Base-by-base conservation (phyloP, 2,888 invertebrate genomes). In the Horisme vitalbata region DNA sequence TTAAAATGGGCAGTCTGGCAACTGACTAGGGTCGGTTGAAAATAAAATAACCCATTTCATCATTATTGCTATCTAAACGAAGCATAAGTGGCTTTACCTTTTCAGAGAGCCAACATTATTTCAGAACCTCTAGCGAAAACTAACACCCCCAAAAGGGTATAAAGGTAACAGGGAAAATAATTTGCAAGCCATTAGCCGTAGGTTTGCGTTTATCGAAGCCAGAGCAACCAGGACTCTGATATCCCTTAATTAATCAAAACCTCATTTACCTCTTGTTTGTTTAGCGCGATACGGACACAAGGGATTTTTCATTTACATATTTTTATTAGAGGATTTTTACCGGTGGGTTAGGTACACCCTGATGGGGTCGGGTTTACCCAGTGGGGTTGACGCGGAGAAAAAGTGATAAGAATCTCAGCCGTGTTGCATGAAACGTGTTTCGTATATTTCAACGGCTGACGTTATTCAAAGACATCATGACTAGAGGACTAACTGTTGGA, bases 211-310 rank as follows among this genome's bases (percentile, higher is more conserved):
- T 36, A 36, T 41, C 39, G 9, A 30, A 44, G 26, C 48, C 9
- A 28, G 21, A 27, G 1, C 6, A 6, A 2, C 1, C 37, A 14
- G 27, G 21, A 7, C 20, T n/a, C 27, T 38, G 31, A 45, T 43
- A 51, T 34, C 53, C 38, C 41, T 50, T 58, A 58, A 58, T 58
- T 56, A 56, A 58, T 59, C 56, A 56, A 59, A 54, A 48, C 45
- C 52, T 56, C 54, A 56, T 59, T 59, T 50, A 45, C 55, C 46
- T 52, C 34, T 53, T 53, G 58, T 58, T 58, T 49, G 47, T 35
- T 38, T 30, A 34, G 38, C 45, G 44, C 38, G 35, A 32, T 52
- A 41, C 24, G 35, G 45, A 34, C 53, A 44, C 35, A 53, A 54
- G 56, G 43, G 53, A 49, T 41, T 43, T 33, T 12, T 33, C 32